Conservation (phyloP, 2,113 vertebrate genomes). For the Tapirus terrestris region DNA sequence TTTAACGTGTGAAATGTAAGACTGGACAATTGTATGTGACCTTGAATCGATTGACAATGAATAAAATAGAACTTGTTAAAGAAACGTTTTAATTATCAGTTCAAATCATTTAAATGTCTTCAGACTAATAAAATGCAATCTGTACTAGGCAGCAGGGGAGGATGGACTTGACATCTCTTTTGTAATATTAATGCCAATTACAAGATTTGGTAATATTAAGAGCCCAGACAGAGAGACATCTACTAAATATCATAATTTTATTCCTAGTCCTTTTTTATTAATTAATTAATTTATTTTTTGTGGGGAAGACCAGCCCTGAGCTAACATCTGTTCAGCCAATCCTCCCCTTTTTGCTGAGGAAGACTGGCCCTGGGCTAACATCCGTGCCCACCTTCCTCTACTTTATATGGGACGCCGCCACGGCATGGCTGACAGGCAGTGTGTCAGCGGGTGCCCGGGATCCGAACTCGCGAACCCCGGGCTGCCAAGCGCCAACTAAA, state of each 20-base stretch:
- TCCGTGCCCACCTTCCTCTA: no score
- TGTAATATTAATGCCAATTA: conserved; percentile 69
- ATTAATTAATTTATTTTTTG: no score
- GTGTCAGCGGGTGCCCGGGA: no score
- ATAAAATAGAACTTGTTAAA: conserved; percentile 40
- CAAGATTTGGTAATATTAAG: conserved; percentile 46
- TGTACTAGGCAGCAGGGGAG: conserved; percentile 35
- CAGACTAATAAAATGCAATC: conserved; percentile 68
- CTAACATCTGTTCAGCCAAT: no score
- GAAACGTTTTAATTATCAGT: conserved; percentile 73
- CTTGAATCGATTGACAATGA: conserved; percentile 60
- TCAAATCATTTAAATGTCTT: conserved; percentile 69
- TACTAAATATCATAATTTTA: conserved; percentile 41
- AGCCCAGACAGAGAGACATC: not conserved
- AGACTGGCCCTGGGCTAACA: no score
- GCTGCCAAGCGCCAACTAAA: no score
- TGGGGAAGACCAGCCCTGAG: no score
- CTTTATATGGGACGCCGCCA: no score
- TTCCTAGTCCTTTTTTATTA: conserved; percentile 6
- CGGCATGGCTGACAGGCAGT: no score
- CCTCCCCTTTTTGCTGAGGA: no score
- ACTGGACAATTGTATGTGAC: not conserved
- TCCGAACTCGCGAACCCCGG: no score
- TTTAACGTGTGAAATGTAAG: not conserved
- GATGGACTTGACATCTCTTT: not conserved